phyloP scores from a whole-genome alignment of 2,797 vertebrate species.

The Nannoperca australis region DNA sequence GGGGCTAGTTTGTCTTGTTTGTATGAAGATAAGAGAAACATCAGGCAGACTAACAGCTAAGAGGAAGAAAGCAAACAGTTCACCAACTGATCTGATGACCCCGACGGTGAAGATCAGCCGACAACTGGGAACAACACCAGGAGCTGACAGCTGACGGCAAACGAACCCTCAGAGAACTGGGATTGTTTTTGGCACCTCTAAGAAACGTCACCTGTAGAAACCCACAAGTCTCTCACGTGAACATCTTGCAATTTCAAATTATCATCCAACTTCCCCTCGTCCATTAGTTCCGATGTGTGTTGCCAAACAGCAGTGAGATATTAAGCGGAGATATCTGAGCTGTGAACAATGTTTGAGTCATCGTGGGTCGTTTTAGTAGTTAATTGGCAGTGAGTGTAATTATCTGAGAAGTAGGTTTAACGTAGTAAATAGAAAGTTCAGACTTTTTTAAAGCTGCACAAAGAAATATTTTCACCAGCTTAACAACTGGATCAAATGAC shows the following conservation, averaged over 20 bases:
- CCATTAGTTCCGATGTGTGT: neutral
- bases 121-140: constrained; percentile 37
- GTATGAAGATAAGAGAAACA: constrained; percentile 40
- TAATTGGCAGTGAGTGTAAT: no score
- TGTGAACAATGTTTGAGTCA: neutral
- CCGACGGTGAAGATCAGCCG: constrained; percentile 44
- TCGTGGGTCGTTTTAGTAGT: neutral
- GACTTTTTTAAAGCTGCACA: neutral
- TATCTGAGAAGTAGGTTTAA: neutral
- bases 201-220: constrained; percentile 12
- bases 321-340: neutral
- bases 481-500: neutral
- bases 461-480: neutral
- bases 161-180: constrained; percentile 26
- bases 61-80: constrained; percentile 14
- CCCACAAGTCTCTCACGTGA: neutral
- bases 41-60: neutral
- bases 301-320: neutral
- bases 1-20: constrained; percentile 24
- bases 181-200: constrained; percentile 31
- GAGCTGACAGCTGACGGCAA: constrained; percentile 48
- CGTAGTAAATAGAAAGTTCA: neutral
- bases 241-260: neutral
- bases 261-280: neutral
- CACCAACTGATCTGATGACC: constrained; percentile 21